Evolutionary conservation across 1,140 invertebrate species (phyloP), one percentile per base, ranked within the genome.

Genomic region (Whitmania pigra): DNA sequence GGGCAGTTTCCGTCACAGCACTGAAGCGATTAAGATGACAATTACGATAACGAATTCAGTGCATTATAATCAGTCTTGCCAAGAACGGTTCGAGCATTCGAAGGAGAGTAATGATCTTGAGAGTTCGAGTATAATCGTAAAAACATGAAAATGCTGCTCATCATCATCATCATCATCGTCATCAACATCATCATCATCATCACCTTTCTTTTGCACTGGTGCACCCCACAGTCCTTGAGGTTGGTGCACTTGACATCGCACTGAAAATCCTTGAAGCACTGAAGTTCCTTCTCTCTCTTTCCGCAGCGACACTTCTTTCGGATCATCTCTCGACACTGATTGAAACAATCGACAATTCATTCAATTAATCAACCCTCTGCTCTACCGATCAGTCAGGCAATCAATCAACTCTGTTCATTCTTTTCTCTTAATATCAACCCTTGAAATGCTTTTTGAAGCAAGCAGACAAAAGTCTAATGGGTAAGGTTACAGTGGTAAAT

Each of bases 171-270:
- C 17, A 60, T 60, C 55, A 60, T 60, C 55, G 17, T 27, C 55
- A 60, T 60, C 57, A 63, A 18, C 57, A 31, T 18, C 40, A 27
- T 43, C 27, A 70, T 20, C 49, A 71, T 57, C 36, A 49, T 40
- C 53, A 88, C 87, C 84, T 94, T 95, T 75, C 87, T 86, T 78
- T 90, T 93, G 81, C 93, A 96, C 2, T 86, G 84, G 84, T 97
- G 93, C 75, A 89, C 88, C 3, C 89, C 87, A 81, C 93, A 97
- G 69, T 90, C 87, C 69, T 88, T 86, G 71, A 88, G 85, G 57
- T 87, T 87, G 75, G 88, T 89, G 79, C 93, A 97, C 81, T 94
- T 94, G 1, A 87, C 89, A 74, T 94, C 92, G 84, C 93, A 97
- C 29, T 87, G 85, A 78, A 89, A 93, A 36, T 89, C 88, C 79